phyloP scores from a whole-genome alignment of 53 echinoderm and acorn worm species.

The Temnopleurus reevesii region DNA sequence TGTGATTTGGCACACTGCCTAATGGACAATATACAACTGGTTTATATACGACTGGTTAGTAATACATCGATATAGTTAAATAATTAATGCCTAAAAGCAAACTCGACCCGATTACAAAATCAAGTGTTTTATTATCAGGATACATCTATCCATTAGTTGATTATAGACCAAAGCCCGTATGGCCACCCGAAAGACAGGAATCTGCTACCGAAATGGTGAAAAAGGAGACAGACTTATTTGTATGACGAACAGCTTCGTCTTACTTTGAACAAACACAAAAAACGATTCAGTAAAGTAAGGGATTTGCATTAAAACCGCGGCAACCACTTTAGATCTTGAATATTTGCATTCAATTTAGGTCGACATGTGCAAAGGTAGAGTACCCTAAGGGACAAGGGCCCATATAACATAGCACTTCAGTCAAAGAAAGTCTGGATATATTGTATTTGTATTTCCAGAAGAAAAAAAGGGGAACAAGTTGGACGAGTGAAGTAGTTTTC shows the following conservation, averaged over 20 bases:
- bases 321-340: not conserved
- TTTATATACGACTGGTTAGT: too few relatives aligned
- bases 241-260: not conserved
- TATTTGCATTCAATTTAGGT: slow-evolving; percentile 37
- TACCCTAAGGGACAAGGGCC: too few relatives aligned
- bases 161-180: not conserved
- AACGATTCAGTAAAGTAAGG: not conserved
- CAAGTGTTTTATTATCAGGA: not conserved
- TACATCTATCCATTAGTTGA: not conserved
- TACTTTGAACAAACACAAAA: slow-evolving; percentile 14
- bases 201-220: not conserved
- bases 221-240: not conserved
- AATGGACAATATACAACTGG: too few relatives aligned
- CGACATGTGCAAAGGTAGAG: not conserved
- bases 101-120: not conserved
- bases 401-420: too few relatives aligned
- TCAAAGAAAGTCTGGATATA: too few relatives aligned
- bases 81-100: not conserved
- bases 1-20: too few relatives aligned
- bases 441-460: too few relatives aligned
- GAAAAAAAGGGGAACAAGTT: too few relatives aligned
- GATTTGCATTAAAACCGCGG: slow-evolving; percentile 18
- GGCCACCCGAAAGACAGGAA: not conserved
- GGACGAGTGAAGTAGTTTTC: too few relatives aligned
- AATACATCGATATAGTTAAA: too few relatives aligned